These are phyloP conservation scores for Trematomus loennbergii DNA, from an alignment of 2,113 vertebrate genomes.

Conservation along the genomic window DNA sequence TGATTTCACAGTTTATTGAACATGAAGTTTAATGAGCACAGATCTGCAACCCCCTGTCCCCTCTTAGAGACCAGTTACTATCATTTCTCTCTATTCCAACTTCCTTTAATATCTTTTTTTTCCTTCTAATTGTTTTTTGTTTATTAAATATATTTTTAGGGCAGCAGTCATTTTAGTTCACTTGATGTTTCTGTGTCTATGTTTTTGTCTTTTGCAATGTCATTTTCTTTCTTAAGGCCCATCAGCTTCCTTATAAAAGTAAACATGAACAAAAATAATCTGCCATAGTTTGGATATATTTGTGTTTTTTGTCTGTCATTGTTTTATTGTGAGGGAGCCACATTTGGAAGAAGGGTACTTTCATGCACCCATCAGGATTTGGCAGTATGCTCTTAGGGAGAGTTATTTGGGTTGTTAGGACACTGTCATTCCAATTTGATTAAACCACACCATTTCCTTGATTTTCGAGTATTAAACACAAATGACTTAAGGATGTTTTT, in stretches of 20 bases:
- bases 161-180: neutral
- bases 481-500: neutral
- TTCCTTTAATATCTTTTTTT: neutral
- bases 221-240: neutral
- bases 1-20: constrained; percentile 38
- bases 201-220: neutral
- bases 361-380: neutral
- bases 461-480: neutral
- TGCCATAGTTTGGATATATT: neutral
- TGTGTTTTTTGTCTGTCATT: neutral
- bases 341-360: neutral
- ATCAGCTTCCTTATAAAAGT: neutral
- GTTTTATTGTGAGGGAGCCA: neutral
- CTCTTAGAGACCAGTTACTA: neutral
- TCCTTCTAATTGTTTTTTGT: neutral
- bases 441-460: neutral
- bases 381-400: neutral
- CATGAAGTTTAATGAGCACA: constrained; percentile 29
- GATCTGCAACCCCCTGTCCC: neutral
- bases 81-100: neutral
- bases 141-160: neutral
- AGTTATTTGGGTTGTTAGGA: neutral
- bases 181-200: neutral
- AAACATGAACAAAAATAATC: neutral
- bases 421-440: neutral